Evolutionary conservation across 1,140 invertebrate species (phyloP), one percentile per base, ranked within the genome.

Genomic region (Lepidostoma basale): DNA sequence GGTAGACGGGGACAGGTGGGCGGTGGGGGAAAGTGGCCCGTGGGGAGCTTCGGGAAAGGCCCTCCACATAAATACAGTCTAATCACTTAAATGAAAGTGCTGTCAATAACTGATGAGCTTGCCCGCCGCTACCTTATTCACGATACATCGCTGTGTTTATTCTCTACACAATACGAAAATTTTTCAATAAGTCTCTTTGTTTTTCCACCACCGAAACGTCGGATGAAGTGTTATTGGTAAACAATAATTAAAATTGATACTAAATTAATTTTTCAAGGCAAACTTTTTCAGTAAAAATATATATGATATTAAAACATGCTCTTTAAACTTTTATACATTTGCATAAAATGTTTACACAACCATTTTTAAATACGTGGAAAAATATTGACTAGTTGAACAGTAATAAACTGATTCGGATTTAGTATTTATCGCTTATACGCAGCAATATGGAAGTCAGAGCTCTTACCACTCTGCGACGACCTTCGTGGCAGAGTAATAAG

Each of bases 11-110:
- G 30, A 36, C 6, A 22, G 8, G 16, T 39, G 52, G 52, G 30
- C 6, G 30, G 8, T 6, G 20, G 52, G 52, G 30, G 20, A 36
- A 56, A 56, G 52, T 56, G 52, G 52, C 52, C 52, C 52, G 36
- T 10, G 18, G 52, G 52, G 52, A 30, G 36, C 14, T 6, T 56
- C 20, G 12, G 22, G 36, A 25, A 42, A 60, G 56, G 36, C 56
- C 56, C 30, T 40, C 52, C 28, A 42, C 39, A 60, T 42, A 42
- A 60, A 60, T 39, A 60, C 56, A 60, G 56, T 42, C 56, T 60
- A 60, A 60, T 60, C 56, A 60, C 56, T 60, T 60, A 60, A 60
- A 60, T 42, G 56, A 60, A 39, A 60, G 56, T 60, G 56, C 56
- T 60, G 56, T 60, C 56, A 60, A 42, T 42, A 60, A 60, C 52